Percentiles rank a stretch among this genome's conserved stretches.
phyloP scores from a whole-genome alignment of 2,113 vertebrate species.

The Rhodinocichla rosea region DNA sequence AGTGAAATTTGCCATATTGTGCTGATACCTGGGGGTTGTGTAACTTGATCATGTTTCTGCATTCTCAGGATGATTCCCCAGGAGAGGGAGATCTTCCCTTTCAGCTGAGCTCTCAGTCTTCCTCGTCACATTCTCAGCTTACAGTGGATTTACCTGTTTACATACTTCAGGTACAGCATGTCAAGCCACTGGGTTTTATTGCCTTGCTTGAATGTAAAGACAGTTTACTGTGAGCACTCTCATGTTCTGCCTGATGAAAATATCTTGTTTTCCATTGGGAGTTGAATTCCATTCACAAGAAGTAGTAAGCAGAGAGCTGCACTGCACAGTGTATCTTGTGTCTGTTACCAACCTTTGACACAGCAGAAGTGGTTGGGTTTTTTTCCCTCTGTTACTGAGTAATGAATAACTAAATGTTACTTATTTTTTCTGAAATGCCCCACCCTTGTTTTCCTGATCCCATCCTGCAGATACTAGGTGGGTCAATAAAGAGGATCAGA shows the following conservation, averaged over 20 bases:
- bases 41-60: background rate
- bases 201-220: background rate
- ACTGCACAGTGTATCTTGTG: background rate
- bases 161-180: constrained; percentile 84
- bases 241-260: background rate
- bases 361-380: background rate
- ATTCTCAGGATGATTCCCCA: constrained; percentile 83
- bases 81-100: constrained; percentile 86
- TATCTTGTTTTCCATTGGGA: background rate
- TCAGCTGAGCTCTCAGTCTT: constrained; percentile 85
- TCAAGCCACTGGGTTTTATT: background rate
- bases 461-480: background rate
- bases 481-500: background rate
- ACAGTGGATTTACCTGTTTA: constrained; percentile 89
- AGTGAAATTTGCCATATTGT: background rate
- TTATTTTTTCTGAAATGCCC: background rate
- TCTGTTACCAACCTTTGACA: background rate
- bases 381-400: background rate
- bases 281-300: background rate
- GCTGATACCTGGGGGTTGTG: background rate
- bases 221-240: background rate
- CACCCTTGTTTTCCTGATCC: background rate
- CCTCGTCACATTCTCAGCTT: constrained; percentile 85
- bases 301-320: background rate
- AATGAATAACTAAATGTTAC: background rate